Evolutionary conservation across 2,797 vertebrate genomes (phyloP).

Genomic region (Sylvilagus floridanus): DNA sequence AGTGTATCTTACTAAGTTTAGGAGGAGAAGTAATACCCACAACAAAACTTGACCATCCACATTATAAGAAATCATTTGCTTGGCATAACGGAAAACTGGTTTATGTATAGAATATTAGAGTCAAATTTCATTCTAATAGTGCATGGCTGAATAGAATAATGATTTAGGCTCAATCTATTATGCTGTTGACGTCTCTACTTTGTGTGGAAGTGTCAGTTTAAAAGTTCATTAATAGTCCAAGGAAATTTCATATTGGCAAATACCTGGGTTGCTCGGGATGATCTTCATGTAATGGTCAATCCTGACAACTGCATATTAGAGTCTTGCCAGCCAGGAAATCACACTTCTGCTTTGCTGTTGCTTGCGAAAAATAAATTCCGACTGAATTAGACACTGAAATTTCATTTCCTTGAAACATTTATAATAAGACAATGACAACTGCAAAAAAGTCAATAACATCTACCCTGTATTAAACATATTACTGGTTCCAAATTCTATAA

Average conservation of each 20-base stretch:
- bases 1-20: not conserved
- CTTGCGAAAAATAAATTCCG: not conserved
- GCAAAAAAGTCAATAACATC: not conserved
- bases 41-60: not conserved
- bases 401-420: not conserved
- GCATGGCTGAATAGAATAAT: not conserved
- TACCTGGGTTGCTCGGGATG: not conserved
- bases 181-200: not conserved
- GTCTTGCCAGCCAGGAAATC: not conserved
- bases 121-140: not conserved
- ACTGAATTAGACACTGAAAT: not conserved
- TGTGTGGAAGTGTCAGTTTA: not conserved
- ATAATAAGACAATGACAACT: not conserved
- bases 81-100: not conserved
- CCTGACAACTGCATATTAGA: not conserved
- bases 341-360: not conserved
- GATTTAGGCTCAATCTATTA: not conserved
- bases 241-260: not conserved
- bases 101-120: not conserved
- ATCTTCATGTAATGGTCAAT: not conserved
- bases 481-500: not conserved
- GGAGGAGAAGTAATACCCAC: not conserved
- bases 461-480: not conserved
- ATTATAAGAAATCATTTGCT: not conserved
- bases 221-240: not conserved